A percentile compares a stretch with the other conserved stretches of the same genome.
Evolutionary conservation across 2,797 vertebrate species (phyloP).

Genomic region (Linurgus olivaceus): DNA sequence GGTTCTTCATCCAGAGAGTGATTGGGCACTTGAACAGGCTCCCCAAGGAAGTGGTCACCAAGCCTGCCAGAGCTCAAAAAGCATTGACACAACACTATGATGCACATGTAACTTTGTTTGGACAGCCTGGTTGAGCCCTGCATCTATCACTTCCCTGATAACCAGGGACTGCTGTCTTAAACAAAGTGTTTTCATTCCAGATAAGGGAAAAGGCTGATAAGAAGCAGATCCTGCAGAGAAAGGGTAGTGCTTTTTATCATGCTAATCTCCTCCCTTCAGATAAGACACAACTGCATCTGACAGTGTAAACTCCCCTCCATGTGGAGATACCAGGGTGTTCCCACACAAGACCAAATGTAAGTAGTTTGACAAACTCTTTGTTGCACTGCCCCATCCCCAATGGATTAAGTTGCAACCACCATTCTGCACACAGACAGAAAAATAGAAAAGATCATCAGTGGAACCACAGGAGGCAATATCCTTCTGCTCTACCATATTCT

Average conservation of each 20-base stretch:
- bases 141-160: background rate
- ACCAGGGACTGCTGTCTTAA: background rate
- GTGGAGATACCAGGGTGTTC: background rate
- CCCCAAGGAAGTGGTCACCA: background rate
- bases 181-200: background rate
- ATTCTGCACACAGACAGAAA: background rate
- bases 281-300: background rate
- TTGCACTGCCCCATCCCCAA: fast-evolving
- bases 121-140: background rate
- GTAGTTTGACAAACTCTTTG: background rate
- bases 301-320: background rate
- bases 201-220: background rate
- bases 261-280: background rate
- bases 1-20: background rate
- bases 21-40: background rate
- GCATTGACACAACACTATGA: background rate
- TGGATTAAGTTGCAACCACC: background rate
- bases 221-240: background rate
- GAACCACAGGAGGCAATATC: background rate
- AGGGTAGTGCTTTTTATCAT: background rate
- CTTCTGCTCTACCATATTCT: background rate
- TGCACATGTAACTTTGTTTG: background rate
- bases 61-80: background rate
- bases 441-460: background rate
- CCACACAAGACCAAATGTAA: background rate